A percentile compares a stretch with the other conserved stretches of the same genome.
phyloP scores from a whole-genome alignment of 1,140 invertebrate species.

The Philopotamus ludificatus region DNA sequence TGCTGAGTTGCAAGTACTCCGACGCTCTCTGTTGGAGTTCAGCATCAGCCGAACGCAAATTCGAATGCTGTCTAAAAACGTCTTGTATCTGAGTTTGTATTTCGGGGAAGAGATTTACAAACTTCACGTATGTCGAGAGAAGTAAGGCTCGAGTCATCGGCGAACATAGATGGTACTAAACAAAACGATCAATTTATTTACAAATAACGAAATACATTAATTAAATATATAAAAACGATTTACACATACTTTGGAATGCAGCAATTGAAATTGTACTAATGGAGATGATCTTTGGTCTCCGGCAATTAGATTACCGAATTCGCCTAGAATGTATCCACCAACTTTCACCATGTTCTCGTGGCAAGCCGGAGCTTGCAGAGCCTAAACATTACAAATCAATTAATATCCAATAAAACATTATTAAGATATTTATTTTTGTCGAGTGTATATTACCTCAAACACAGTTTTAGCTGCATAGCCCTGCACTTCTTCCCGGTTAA shows the following conservation, averaged over 20 bases:
- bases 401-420: constrained; percentile 7
- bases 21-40: constrained; percentile 98
- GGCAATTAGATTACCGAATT: constrained; percentile 99
- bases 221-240: constrained; percentile 14
- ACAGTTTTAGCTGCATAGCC: constrained; percentile 99
- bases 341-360: constrained; percentile 99
- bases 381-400: constrained; percentile 47
- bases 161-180: constrained; percentile 92
- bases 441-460: constrained; percentile 71
- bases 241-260: constrained; percentile 92
- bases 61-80: constrained; percentile 94
- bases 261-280: constrained; percentile 91
- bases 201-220: neutral
- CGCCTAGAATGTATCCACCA: constrained; percentile 98
- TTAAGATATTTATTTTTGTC: neutral
- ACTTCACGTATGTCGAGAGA: constrained; percentile 98
- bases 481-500: constrained; percentile 98
- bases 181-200: constrained; percentile 41
- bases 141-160: constrained; percentile 93
- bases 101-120: constrained; percentile 98
- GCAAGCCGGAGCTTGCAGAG: constrained; percentile 95
- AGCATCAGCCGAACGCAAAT: constrained; percentile 95
- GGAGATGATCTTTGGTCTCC: constrained; percentile 97
- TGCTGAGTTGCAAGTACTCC: constrained; percentile 96
- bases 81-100: constrained; percentile 96